Evolutionary conservation across 2,113 vertebrate species (phyloP), one percentile per base, ranked within the genome.

Genomic region (Microcebus murinus): DNA sequence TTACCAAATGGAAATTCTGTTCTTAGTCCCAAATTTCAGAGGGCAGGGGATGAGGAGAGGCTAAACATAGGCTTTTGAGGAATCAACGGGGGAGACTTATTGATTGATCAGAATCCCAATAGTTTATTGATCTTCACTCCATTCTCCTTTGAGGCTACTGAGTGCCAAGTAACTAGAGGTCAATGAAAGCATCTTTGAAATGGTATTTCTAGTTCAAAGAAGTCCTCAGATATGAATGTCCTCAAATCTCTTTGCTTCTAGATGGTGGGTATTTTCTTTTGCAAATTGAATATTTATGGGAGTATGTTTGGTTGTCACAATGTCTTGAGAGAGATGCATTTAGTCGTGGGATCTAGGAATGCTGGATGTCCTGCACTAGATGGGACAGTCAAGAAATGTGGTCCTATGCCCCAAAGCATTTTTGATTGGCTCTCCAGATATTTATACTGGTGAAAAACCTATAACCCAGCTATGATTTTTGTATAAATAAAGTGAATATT

Each of bases 61-160:
- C 14, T 74, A 12, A 95, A 70, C 45, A 61, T 1, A 52, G 21
- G 59, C 57, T 92, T 95, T 83, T 86, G 83, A 59, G 45, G 52
- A 97, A 84, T 84, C 63, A 76, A 48, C 48, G 42, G 39, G 87
- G 74, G 45, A 70, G 23, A 86, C 29, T 93, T 65, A 79, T n/a
- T 93, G 80, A 92, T 55, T 39, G 74, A 90, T 81, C 39, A 76
- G 59, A 80, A 87, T 84, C 57, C 17, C 25, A 9, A 55, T 55
- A 67, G 36, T 65, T 87, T 84, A 94, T 67, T 94, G 70, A 96
- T 67, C 4, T 97, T 92, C 68, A 59, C 20, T 95, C 61, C 80
- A 23, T 17, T 84, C 48, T 71, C 6, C 23, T 94, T 65, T 85
- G 77, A 82, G 82, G 42, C 23, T 65, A 18, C 42, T 92, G 73